A percentile compares a stretch with the other conserved stretches of the same genome.
These are phyloP conservation scores for Chinchilla lanigera DNA, from an alignment of 2,113 vertebrate species.

Conservation along the genomic window DNA sequence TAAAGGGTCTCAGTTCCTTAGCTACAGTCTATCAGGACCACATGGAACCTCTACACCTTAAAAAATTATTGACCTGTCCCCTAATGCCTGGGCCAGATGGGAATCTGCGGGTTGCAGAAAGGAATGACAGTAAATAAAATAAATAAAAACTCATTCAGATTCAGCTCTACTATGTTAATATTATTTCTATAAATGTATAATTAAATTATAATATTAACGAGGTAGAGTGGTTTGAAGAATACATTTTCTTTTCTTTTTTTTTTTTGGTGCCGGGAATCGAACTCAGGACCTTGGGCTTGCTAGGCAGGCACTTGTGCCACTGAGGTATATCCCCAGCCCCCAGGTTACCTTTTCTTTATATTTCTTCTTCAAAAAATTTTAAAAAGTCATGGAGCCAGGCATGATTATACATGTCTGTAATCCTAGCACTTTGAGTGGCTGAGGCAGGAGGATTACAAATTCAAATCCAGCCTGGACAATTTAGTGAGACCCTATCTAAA, in stretches of 20 bases:
- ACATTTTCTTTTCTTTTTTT: slow-evolving; percentile 12
- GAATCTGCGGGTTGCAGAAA: slow-evolving; percentile 2
- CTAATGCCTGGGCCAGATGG: neutral
- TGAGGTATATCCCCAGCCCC: no score
- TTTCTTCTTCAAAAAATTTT: neutral
- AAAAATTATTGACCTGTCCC: neutral
- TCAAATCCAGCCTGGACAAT: neutral
- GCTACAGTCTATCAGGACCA: neutral
- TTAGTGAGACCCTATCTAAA: neutral
- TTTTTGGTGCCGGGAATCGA: no score
- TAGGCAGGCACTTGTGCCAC: no score
- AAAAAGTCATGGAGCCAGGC: neutral
- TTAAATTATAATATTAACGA: neutral
- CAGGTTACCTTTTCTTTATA: slow-evolving; percentile 4
- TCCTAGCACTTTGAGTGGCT: neutral
- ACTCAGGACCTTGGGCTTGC: no score
- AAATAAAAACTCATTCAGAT: neutral
- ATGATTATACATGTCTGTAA: neutral
- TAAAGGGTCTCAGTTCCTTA: neutral
- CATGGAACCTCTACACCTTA: neutral
- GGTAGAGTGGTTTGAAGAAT: neutral
- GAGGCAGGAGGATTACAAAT: neutral
- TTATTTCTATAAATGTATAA: slow-evolving; percentile 37
- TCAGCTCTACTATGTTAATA: neutral
- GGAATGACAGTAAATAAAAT: neutral